phyloP scores from a whole-genome alignment of 1,140 invertebrate genomes.

The Lasioglossum albipes region DNA sequence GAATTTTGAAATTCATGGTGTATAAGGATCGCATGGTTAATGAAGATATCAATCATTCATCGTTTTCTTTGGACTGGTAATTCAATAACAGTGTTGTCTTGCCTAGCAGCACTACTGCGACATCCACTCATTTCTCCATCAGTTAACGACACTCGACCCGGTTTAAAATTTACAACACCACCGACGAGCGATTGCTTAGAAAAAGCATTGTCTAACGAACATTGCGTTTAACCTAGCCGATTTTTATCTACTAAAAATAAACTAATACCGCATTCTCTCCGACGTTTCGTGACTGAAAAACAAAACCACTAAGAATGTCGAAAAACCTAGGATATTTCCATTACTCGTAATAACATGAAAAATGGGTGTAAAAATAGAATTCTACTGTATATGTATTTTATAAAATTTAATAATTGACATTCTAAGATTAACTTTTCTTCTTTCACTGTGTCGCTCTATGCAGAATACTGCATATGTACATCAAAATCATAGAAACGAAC shows the following conservation, averaged over 20 bases:
- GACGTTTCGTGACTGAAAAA: background rate
- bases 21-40: background rate
- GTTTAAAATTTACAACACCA: slow-evolving; percentile 1
- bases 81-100: background rate
- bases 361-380: too few relatives aligned
- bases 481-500: too few relatives aligned
- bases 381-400: too few relatives aligned
- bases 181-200: background rate
- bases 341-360: too few relatives aligned
- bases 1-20: too few relatives aligned
- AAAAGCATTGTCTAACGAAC: background rate
- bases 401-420: too few relatives aligned
- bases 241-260: background rate
- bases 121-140: slow-evolving; percentile 3
- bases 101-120: background rate
- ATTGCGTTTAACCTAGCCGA: background rate
- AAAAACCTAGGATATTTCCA: too few relatives aligned
- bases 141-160: slow-evolving; percentile 5
- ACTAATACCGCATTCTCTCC: background rate
- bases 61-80: background rate
- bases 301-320: too few relatives aligned
- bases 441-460: too few relatives aligned
- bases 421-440: too few relatives aligned
- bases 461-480: too few relatives aligned
- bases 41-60: background rate